Conservation (phyloP, 2,113 vertebrate genomes). For the Nestor notabilis region DNA sequence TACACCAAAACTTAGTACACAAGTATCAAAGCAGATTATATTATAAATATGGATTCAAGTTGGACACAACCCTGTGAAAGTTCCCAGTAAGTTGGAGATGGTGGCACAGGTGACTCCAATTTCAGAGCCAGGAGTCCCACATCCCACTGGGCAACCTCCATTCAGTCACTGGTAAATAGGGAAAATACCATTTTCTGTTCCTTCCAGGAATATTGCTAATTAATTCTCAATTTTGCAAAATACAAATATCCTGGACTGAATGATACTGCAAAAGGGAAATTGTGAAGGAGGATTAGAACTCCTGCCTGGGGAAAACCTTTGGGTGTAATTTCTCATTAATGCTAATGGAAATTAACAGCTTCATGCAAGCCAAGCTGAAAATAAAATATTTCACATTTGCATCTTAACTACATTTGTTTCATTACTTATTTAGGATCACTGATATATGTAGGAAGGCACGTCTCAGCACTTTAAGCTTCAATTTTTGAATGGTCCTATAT, state of each 20-base stretch:
- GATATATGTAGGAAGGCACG: neutral
- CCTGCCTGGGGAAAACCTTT: constrained; percentile 38
- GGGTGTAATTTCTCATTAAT: constrained; percentile 45
- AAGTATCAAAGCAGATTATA: neutral
- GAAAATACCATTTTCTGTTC: neutral
- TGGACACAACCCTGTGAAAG: neutral
- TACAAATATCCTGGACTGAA: constrained; percentile 39
- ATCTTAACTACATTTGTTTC: constrained; percentile 15
- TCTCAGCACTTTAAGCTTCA: neutral
- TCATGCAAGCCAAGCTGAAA: constrained; percentile 41
- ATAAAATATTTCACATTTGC: constrained; percentile 33
- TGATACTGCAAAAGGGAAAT: constrained; percentile 19
- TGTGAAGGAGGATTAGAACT: constrained; percentile 17
- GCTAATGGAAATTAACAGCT: constrained; percentile 50
- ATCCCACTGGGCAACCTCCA: neutral
- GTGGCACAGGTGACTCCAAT: neutral
- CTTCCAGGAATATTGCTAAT: constrained; percentile 13
- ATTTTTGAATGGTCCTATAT: neutral
- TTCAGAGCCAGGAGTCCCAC: neutral
- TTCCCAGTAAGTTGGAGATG: neutral
- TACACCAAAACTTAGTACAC: neutral
- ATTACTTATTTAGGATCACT: constrained; percentile 17
- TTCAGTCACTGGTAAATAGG: neutral
- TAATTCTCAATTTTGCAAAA: constrained; percentile 64
- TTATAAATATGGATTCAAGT: accelerated